These are phyloP conservation scores for Drosophila guanche DNA, from an alignment of 1,140 invertebrate species.

Conservation along the genomic window DNA sequence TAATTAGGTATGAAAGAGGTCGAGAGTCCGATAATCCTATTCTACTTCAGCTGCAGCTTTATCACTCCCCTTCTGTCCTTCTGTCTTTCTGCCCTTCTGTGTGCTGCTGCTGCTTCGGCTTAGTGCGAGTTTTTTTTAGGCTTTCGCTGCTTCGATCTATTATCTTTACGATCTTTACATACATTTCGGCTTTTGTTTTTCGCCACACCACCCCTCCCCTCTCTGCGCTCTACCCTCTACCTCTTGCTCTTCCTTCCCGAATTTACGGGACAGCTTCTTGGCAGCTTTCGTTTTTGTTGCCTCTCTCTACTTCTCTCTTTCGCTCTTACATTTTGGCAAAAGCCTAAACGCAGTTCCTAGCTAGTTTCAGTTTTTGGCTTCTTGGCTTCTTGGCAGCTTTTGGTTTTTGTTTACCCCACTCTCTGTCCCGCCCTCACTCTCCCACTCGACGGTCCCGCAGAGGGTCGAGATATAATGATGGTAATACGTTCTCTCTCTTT, in stretches of 20 bases:
- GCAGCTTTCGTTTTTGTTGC: too few relatives aligned
- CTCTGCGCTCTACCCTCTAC: neutral
- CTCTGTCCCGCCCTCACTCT: constrained; percentile 5
- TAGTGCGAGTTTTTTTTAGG: constrained; percentile 4
- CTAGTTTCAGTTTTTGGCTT: too few relatives aligned
- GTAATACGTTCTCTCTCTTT: constrained; percentile 73
- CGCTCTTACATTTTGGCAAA: too few relatives aligned
- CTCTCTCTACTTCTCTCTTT: neutral
- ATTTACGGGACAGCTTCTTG: too few relatives aligned
- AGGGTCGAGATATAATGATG: constrained; percentile 39
- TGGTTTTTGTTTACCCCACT: neutral
- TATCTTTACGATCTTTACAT: too few relatives aligned
- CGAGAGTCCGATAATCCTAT: constrained; percentile 15
- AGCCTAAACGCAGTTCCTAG: too few relatives aligned
- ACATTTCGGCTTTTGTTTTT: constrained; percentile 33
- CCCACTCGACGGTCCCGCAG: neutral
- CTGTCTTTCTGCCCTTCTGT: constrained; percentile 27
- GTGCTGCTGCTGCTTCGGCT: constrained; percentile 37
- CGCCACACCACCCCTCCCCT: constrained; percentile 6
- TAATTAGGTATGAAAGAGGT: constrained; percentile 80
- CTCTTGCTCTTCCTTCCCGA: too few relatives aligned
- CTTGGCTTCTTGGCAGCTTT: too few relatives aligned
- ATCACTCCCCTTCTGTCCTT: constrained; percentile 14
- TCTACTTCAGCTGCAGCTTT: constrained; percentile 36
- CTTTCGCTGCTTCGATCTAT: constrained; percentile 6